A percentile compares a stretch with the other conserved stretches of the same genome.
Conservation (phyloP, 2,113 vertebrate genomes). For the Sciurus niger region DNA sequence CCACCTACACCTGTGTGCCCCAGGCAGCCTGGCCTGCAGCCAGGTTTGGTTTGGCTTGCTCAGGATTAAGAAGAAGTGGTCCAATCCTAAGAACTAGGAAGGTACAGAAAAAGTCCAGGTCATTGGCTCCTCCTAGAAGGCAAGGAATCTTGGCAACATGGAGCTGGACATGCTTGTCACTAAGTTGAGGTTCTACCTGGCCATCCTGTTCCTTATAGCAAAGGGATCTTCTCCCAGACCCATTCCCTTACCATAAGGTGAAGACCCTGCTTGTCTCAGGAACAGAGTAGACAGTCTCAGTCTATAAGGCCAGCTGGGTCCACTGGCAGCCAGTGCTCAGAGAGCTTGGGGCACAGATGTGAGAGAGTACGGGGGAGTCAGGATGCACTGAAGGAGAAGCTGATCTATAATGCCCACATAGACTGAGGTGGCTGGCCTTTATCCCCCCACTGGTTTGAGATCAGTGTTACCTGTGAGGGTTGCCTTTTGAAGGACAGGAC, state of each 20-base stretch:
- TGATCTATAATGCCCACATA: neutral
- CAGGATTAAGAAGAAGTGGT: neutral
- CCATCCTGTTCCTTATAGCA: neutral
- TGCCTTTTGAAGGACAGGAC: neutral
- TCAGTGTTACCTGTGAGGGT: accelerated
- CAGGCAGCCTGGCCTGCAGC: neutral
- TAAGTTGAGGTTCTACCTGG: accelerated
- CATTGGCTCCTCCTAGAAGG: neutral
- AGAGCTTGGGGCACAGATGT: neutral
- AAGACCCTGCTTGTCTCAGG: neutral
- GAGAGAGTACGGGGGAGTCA: neutral
- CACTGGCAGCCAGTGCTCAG: neutral
- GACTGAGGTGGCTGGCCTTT: neutral
- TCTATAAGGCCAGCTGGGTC: neutral
- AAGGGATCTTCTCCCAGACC: too few species aligned
- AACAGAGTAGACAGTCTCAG: accelerated
- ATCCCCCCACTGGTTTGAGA: accelerated
- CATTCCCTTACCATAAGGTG: too few species aligned
- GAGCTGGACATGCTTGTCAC: neutral
- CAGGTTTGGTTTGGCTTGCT: neutral
- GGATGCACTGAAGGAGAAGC: neutral
- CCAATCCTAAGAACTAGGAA: neutral
- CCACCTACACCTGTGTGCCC: neutral
- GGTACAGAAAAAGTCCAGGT: neutral
- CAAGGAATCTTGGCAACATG: neutral